These are phyloP conservation scores for Adineta ricciae DNA, from an alignment of 2,888 invertebrate genomes.

Conservation along the genomic window DNA sequence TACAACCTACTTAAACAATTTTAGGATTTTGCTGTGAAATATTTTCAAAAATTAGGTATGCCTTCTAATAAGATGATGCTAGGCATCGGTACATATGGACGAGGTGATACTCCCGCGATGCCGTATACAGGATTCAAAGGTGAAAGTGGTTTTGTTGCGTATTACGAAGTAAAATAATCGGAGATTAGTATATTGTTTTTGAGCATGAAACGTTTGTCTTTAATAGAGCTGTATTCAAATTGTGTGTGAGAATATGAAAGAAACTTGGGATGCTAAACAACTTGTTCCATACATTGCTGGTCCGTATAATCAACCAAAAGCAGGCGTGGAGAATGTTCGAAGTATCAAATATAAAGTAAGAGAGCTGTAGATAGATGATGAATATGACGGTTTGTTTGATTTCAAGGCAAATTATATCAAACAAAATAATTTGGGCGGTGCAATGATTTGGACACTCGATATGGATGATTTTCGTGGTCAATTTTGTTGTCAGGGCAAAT, in stretches of 20 bases:
- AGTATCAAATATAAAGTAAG: constrained; percentile 29
- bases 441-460: constrained; percentile 69
- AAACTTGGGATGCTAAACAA: constrained; percentile 38
- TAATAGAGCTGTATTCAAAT: constrained; percentile 34
- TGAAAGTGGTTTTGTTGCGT: constrained; percentile 84
- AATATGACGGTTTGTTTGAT: too few relatives aligned
- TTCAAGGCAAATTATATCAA: constrained; percentile 66
- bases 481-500: constrained; percentile 34
- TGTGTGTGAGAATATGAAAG: constrained; percentile 34
- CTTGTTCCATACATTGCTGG: constrained; percentile 50
- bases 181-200: constrained; percentile 35
- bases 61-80: constrained; percentile 33
- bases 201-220: background rate
- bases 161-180: constrained; percentile 62
- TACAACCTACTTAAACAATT: background rate
- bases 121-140: constrained; percentile 29
- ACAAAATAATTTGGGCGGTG: constrained; percentile 73
- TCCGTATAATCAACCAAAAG: constrained; percentile 34
- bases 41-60: constrained; percentile 33
- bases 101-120: constrained; percentile 34
- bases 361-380: too few relatives aligned
- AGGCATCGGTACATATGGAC: constrained; percentile 34
- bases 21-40: constrained; percentile 33
- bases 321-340: constrained; percentile 34
- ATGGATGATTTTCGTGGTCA: constrained; percentile 33